Conservation (phyloP, 1,140 invertebrate species). For the Eulimnadia texana region DNA sequence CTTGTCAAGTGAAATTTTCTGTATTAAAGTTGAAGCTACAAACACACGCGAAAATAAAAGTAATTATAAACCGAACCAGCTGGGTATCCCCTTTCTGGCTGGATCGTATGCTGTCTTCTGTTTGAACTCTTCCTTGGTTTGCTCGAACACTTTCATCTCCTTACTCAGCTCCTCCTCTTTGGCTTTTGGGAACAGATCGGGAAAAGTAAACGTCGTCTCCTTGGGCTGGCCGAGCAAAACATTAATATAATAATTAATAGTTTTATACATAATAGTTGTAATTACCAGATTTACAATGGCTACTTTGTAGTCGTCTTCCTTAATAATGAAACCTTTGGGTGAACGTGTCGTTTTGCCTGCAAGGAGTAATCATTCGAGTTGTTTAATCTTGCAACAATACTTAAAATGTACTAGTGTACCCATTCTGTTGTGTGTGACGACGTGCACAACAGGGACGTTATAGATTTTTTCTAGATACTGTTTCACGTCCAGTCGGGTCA, state of each 20-base stretch:
- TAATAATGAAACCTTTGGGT: conserved; percentile 44
- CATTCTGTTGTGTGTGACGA: conserved; percentile 51
- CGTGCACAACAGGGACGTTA: conserved; percentile 53
- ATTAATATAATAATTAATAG: background rate
- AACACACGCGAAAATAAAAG: background rate
- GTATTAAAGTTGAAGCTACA: background rate
- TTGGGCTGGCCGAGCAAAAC: conserved; percentile 22
- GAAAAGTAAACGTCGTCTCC: conserved; percentile 27
- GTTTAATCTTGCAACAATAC: background rate
- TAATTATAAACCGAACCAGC: conserved; percentile 2
- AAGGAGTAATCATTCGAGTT: conserved; percentile 13
- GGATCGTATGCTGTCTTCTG: conserved; percentile 14
- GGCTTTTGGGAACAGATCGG: conserved; percentile 26
- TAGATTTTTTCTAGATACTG: conserved; percentile 95
- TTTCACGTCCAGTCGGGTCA: conserved; percentile 70
- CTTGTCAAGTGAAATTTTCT: background rate
- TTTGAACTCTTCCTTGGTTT: conserved; percentile 11
- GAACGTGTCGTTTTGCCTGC: conserved; percentile 27
- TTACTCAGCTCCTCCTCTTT: conserved; percentile 22
- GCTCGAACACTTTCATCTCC: conserved; percentile 19
- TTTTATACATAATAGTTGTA: conserved; percentile 19
- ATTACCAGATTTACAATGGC: conserved; percentile 68
- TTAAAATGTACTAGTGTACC: conserved; percentile 32
- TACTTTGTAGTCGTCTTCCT: conserved; percentile 69
- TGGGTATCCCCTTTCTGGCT: conserved; percentile 10